phyloP scores from a whole-genome alignment of 2,113 vertebrate genomes.

The Eurypyga helias region DNA sequence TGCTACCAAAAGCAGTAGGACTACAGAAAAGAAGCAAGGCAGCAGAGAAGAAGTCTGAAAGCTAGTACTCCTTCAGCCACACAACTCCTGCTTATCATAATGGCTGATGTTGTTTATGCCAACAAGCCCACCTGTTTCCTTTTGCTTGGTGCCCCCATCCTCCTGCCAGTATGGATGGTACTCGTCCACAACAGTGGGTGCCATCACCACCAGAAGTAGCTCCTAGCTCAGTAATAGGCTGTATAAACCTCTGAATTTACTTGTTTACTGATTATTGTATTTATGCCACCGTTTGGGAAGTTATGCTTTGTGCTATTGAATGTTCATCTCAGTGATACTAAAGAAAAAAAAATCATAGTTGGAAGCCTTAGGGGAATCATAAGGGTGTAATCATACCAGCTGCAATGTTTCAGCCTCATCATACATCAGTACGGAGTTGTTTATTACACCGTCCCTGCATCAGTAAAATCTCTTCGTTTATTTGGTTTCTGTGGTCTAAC shows the following conservation, averaged over 20 bases:
- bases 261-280: neutral
- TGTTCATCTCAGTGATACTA: neutral
- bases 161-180: neutral
- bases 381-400: neutral
- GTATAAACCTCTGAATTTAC: neutral
- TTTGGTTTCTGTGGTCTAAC: neutral
- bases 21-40: neutral
- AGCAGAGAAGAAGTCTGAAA: neutral
- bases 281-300: neutral
- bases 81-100: neutral
- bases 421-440: neutral
- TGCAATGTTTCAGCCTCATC: neutral
- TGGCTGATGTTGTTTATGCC: neutral
- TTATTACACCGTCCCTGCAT: neutral
- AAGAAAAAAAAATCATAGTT: neutral
- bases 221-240: neutral
- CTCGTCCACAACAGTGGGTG: neutral
- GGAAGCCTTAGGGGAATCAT: neutral
- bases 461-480: neutral
- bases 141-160: neutral
- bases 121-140: neutral
- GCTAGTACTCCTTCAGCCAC: neutral
- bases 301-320: neutral
- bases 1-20: neutral
- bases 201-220: neutral